Base-by-base conservation (phyloP, 2,113 vertebrate genomes). In the Pachycephala philippinensis region DNA sequence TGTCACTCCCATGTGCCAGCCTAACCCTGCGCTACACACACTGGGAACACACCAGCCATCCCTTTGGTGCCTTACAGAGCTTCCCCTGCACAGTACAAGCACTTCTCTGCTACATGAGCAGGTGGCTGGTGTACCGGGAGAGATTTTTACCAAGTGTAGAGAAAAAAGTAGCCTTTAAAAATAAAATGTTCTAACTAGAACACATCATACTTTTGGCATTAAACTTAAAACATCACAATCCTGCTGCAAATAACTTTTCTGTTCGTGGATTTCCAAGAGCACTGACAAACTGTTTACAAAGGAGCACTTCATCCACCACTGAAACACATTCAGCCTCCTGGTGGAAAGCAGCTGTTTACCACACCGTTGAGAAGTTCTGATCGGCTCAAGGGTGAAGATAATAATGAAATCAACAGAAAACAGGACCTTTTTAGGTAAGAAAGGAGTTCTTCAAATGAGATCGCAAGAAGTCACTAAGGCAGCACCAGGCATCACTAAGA, bases 251-350 rank as follows among this genome's bases (percentile, higher is more conserved):
- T 57, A 88, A 93, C 68, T 89, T 81, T 75, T 84, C 76, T 71
- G 64, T 40, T 52, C 14, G 0, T 37, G 28, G 49, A 74, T 61
- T 83, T 84, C 56, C 85, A 85, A 56, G 78, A 84, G 49, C 35
- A 35, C 71, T 66, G 71, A 90, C 63, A 93, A 93, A 56, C 44
- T 81, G 64, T 90, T 95, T 93, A 93, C 60, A 95, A 90, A 90
- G 60, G 7, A 78, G n/a, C 1, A 1, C 60, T 81, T 75, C 44
- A 92, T 64, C 52, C 40, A 71, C 56, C 24, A 35, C 60, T 27
- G 37, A 92, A 94, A 89, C 5, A 30, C n/a, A 28, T 74, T 60
- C 26, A 84, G 68, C 40, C 44, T 86, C 49, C 26, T 44, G 47
- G 60, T 76, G 24, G 66, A 95, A 90, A 87, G 60, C 78, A 95